A percentile compares a stretch with the other conserved stretches of the same genome.
phyloP scores from a whole-genome alignment of 2,888 invertebrate species.

The Crocallis elinguaria region DNA sequence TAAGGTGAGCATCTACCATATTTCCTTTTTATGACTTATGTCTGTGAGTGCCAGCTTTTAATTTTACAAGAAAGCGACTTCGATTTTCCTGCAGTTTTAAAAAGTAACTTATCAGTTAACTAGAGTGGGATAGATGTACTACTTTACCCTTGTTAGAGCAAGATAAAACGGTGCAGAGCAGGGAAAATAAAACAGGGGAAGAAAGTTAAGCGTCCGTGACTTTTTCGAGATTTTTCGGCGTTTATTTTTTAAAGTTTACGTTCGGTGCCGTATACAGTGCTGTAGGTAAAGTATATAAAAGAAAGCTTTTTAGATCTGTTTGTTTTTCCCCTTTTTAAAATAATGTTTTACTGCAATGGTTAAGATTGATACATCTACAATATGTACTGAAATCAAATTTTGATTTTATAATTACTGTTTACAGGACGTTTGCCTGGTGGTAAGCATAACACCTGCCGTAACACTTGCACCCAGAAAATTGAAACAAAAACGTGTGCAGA shows the following conservation, averaged over 20 bases:
- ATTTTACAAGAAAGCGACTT: conserved; percentile 78
- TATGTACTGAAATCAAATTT: neutral
- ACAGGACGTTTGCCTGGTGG: too few species aligned
- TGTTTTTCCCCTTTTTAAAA: conserved; percentile 66
- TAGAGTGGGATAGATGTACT: conserved; percentile 61
- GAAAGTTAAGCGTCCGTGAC: conserved; percentile 86
- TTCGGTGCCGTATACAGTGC: conserved; percentile 56
- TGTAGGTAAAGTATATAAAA: conserved; percentile 72
- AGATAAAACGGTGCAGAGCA: conserved; percentile 62
- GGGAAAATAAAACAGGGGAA: conserved; percentile 85
- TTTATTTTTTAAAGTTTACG: conserved; percentile 83
- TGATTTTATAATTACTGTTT: too few species aligned
- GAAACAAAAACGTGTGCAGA: too few species aligned
- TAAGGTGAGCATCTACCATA: conserved; percentile 69
- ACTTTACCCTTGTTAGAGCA: conserved; percentile 36
- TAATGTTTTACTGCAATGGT: conserved; percentile 46
- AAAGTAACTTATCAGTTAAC: conserved; percentile 83
- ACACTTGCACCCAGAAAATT: too few species aligned
- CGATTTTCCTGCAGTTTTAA: conserved; percentile 82
- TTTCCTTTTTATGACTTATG: conserved; percentile 80
- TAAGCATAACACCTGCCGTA: too few species aligned
- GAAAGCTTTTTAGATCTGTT: conserved; percentile 74
- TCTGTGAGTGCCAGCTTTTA: conserved; percentile 80
- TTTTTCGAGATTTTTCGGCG: conserved; percentile 82
- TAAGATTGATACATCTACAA: neutral